Conservation (phyloP, 2,888 invertebrate genomes). For the Scelioninae gen. 2 region DNA sequence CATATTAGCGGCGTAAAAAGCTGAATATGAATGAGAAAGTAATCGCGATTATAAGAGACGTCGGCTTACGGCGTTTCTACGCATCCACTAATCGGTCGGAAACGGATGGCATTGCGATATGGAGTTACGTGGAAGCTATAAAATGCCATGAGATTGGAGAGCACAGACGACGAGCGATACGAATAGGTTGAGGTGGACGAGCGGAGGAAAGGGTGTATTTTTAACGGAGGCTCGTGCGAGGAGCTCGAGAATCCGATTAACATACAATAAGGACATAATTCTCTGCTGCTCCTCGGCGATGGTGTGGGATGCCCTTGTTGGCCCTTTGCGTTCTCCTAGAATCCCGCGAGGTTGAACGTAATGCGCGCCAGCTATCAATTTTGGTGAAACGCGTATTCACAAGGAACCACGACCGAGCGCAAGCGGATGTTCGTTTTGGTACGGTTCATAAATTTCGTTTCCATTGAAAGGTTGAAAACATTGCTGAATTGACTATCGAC, state of each 20-base stretch:
- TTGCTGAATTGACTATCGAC: not conserved
- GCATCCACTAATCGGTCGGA: constrained; percentile 57
- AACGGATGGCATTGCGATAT: constrained; percentile 53
- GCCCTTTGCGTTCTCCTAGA: constrained; percentile 62
- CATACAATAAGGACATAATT: constrained; percentile 74
- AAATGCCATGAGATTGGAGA: constrained; percentile 53
- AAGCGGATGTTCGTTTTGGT: constrained; percentile 10
- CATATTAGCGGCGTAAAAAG: constrained; percentile 27
- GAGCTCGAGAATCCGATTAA: constrained; percentile 68
- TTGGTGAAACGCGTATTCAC: constrained; percentile 21
- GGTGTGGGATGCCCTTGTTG: constrained; percentile 61
- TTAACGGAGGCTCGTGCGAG: constrained; percentile 66
- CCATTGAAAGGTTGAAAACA: not conserved
- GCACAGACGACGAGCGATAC: constrained; percentile 30
- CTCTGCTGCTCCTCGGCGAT: constrained; percentile 65
- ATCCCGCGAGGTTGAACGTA: constrained; percentile 29
- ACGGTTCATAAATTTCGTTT: constrained; percentile 6
- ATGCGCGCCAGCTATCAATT: constrained; percentile 48
- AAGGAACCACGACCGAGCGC: constrained; percentile 8
- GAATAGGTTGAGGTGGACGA: constrained; percentile 44
- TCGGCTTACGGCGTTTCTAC: constrained; percentile 42
- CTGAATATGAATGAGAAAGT: constrained; percentile 47
- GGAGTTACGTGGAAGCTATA: constrained; percentile 54
- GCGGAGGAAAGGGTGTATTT: constrained; percentile 66
- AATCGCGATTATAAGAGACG: constrained; percentile 43